Base-by-base conservation (phyloP, 1,140 invertebrate genomes). In the Oryzaephilus surinamensis region DNA sequence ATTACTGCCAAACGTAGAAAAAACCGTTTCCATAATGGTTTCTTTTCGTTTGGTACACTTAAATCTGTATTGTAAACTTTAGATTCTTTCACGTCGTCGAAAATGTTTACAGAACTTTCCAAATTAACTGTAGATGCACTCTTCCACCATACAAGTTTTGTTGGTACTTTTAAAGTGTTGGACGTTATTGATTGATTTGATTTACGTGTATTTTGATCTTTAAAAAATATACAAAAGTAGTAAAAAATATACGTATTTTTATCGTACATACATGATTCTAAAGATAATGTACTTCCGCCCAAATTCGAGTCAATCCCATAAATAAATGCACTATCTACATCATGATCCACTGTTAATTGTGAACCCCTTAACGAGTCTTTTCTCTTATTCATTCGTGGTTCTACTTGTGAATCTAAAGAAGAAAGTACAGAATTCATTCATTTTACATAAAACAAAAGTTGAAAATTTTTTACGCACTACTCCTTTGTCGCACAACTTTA, bases 1-100 rank as follows among this genome's bases (percentile, higher is more conserved):
- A 79, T 74, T 2, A 72, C 62, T 0, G 71, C 49, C 17, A 77
- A 40, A 47, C 69, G 70, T 46, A 69, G 56, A 11, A 65, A 58
- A 19, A 71, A 70, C 48, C 38, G 29, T 11, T 47, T 37, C 5
- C 35, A 50, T 14, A 44, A 27, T 3, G 38, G 26, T 24, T 26
- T 52, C 43, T 54, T 6, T 29, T 32, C 30, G 8, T 28, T 38
- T 1, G 35, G 35, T 28, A 11, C 11, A 19, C 13, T 37, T 13
- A 37, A 16, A 16, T 28, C 24, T 6, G 35, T 10, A 18, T 37
- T 37, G 16, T 37, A 37, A 4, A 29, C 8, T 15, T 12, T 28
- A 6, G 23, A 7, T 5, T 24, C 11, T 6, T 24, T 24, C n/a
- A n/a, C n/a, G n/a, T n/a, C n/a, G n/a, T n/a, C n/a, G n/a, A n/a